These are phyloP conservation scores for Gymnogyps californianus DNA, from an alignment of 2,113 vertebrate genomes.

Conservation along the genomic window DNA sequence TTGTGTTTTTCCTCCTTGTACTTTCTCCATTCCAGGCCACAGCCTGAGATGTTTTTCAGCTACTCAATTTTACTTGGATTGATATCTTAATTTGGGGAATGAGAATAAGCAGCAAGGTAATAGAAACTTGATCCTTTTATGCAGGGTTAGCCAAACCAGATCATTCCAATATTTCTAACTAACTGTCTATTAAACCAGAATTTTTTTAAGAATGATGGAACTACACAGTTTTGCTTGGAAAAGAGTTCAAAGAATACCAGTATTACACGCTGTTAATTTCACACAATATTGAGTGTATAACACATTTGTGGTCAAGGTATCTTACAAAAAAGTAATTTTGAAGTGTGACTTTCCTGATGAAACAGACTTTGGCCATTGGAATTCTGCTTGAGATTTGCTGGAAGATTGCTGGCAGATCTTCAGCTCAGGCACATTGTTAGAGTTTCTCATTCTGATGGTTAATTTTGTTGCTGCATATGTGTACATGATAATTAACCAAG, in stretches of 20 bases:
- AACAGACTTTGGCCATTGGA: neutral
- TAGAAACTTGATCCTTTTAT: neutral
- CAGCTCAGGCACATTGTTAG: neutral
- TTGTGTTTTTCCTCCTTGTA: neutral
- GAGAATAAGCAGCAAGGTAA: neutral
- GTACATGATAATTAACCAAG: neutral
- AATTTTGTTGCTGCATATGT: neutral
- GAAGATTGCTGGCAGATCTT: conserved; percentile 18
- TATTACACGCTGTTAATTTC: neutral
- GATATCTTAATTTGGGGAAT: neutral
- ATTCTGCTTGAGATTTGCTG: conserved; percentile 18
- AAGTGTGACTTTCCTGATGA: neutral
- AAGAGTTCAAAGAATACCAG: neutral
- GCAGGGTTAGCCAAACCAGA: neutral
- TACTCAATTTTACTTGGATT: neutral
- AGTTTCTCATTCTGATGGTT: conserved; percentile 5
- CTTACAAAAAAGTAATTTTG: neutral
- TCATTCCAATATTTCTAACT: neutral
- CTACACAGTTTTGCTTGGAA: neutral
- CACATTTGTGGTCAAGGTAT: neutral
- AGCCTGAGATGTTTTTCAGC: neutral
- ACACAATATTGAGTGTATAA: neutral
- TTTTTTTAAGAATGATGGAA: neutral
- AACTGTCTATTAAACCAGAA: neutral
- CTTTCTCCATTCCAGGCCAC: neutral